Evolutionary conservation across 2,888 invertebrate species (phyloP).

Genomic region (Drosophila subquinaria): DNA sequence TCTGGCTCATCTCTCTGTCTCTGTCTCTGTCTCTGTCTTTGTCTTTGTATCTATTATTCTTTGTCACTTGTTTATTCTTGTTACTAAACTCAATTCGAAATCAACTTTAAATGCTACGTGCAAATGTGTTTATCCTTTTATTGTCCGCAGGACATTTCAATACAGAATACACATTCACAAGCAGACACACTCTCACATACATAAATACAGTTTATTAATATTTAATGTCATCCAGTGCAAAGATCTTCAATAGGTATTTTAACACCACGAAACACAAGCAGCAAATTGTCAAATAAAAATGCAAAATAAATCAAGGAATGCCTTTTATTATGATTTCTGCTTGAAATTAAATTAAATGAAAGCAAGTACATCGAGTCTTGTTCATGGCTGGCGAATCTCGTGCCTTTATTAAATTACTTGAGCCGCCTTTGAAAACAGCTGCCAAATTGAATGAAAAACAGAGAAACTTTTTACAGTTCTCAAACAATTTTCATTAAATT

Average conservation of each 20-base stretch:
- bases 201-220: conserved; percentile 38
- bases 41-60: background rate
- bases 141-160: conserved; percentile 40
- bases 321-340: conserved; percentile 13
- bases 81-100: conserved; percentile 42
- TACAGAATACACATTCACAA: conserved; percentile 35
- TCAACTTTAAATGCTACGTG: conserved; percentile 52
- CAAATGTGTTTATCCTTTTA: conserved; percentile 45
- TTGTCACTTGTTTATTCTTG: conserved; percentile 24
- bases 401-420: conserved; percentile 12
- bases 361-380: conserved; percentile 17
- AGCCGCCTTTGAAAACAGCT: background rate
- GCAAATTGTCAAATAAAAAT: conserved; percentile 9
- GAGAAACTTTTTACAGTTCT: conserved; percentile 11
- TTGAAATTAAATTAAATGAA: conserved; percentile 23
- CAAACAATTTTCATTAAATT: conserved; percentile 24
- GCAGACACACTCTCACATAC: conserved; percentile 3
- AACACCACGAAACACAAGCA: background rate
- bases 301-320: conserved; percentile 17
- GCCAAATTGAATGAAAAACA: background rate
- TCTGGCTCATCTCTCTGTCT: background rate
- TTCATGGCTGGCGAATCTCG: background rate
- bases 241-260: conserved; percentile 6
- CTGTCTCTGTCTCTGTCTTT: background rate
- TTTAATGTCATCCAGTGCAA: conserved; percentile 29